Evolutionary conservation across 30 jellyfish, hydroid and myxozoan genomes (phyloP).

Genomic region (Aurelia aurita complex sp. Pacific): DNA sequence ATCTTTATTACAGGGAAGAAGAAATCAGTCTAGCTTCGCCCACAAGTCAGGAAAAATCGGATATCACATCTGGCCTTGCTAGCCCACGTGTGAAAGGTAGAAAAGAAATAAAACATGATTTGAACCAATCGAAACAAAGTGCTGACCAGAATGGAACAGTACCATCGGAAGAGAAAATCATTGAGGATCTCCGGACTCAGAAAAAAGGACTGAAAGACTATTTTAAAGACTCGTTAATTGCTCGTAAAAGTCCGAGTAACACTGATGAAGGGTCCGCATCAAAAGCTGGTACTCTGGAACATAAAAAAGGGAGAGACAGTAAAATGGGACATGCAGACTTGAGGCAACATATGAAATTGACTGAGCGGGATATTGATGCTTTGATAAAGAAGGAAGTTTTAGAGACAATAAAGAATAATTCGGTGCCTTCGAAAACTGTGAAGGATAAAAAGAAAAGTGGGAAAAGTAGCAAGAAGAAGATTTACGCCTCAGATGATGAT

Average conservation of each 20-base stretch:
- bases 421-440: background rate
- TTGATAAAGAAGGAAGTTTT: slow-evolving; percentile 48
- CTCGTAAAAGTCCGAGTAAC: slow-evolving; percentile 67
- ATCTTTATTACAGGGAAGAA: slow-evolving; percentile 46
- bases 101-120: slow-evolving; percentile 41
- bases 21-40: slow-evolving; percentile 56
- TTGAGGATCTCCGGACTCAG: slow-evolving; percentile 30
- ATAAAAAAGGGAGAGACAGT: slow-evolving; percentile 32
- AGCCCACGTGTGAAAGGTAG: slow-evolving; percentile 72
- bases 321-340: slow-evolving; percentile 28
- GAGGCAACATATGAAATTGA: slow-evolving; percentile 56
- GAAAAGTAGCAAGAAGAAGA: slow-evolving; percentile 28
- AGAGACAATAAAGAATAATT: slow-evolving; percentile 24
- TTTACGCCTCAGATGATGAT: slow-evolving; percentile 10
- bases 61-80: slow-evolving; percentile 12
- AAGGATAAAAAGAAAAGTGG: background rate
- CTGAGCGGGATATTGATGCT: slow-evolving; percentile 61
- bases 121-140: background rate
- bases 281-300: slow-evolving; percentile 62
- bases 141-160: slow-evolving; percentile 29
- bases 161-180: slow-evolving; percentile 1
- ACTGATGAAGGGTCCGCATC: slow-evolving; percentile 58
- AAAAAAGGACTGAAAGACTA: slow-evolving; percentile 55
- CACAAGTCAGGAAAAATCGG: slow-evolving; percentile 23
- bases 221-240: slow-evolving; percentile 31